Percentiles rank a stretch among this genome's conserved stretches.
Evolutionary conservation across 1,140 invertebrate genomes (phyloP).

Genomic region (Sarcophaga bullata): DNA sequence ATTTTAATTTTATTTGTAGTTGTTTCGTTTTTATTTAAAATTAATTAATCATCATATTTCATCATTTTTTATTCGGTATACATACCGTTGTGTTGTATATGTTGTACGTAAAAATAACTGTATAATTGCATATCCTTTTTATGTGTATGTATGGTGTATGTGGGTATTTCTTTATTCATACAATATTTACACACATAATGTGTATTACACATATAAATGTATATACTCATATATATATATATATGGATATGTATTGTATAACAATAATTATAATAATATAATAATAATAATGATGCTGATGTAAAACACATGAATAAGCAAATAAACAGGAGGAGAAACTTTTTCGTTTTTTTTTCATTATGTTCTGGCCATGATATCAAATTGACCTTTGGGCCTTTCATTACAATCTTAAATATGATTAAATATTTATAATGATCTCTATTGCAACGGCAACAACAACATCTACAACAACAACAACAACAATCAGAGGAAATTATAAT

Average conservation of each 20-base stretch:
- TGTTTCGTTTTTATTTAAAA: slow-evolving; percentile 33
- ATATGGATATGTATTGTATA: no score
- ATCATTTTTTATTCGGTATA: neutral
- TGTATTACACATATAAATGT: neutral
- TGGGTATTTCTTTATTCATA: neutral
- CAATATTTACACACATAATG: slow-evolving; percentile 11
- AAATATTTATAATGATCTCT: slow-evolving; percentile 18
- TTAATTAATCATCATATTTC: slow-evolving; percentile 35
- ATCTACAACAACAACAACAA: slow-evolving; percentile 3
- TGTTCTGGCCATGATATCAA: slow-evolving; percentile 6
- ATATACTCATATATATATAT: neutral
- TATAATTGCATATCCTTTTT: no score
- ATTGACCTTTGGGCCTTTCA: slow-evolving; percentile 38
- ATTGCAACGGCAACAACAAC: neutral
- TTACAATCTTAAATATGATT: slow-evolving; percentile 36
- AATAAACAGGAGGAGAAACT: neutral
- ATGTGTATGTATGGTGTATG: no score
- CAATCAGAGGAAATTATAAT: neutral
- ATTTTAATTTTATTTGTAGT: neutral
- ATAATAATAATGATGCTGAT: slow-evolving; percentile 23
- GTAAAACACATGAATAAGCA: neutral
- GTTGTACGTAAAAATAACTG: no score
- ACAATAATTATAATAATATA: neutral
- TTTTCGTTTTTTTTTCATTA: neutral
- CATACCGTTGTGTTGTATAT: neutral